Evolutionary conservation across 2,888 invertebrate species (phyloP), one percentile per base, ranked within the genome.

Genomic region (Drosophila birchii): DNA sequence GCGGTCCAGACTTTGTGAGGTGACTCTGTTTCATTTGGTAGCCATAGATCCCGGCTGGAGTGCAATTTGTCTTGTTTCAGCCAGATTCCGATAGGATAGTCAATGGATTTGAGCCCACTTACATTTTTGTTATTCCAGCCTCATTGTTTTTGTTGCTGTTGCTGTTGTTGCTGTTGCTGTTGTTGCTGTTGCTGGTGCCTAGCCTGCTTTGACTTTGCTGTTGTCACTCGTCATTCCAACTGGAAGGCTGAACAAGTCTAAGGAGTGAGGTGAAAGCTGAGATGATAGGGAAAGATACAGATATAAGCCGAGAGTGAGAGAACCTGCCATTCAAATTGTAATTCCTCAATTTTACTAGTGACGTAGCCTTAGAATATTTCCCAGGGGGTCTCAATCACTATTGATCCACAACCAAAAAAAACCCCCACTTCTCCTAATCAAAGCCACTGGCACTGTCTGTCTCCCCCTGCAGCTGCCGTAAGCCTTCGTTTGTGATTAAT

Each of bases 1-100:
- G 9, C 59, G 23, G 51, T 36, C 57, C 44, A 51, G 62, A 64
- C 72, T 62, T 59, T 47, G 39, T 53, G 53, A 47, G 44, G 54
- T 39, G 60, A 61, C 75, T 76, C 77, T 77, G 86, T 80, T 89
- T 77, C 87, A 86, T 78, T 88, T 83, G 80, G 77, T 58, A 86
- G 80, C 81, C 79, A 81, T 85, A 81, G 82, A 87, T 87, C 79
- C 81, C 73, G 75, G 70, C 80, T 87, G 83, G 87, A 87, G 88
- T 80, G 90, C 88, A 90, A 91, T 91, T 91, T 91, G 90, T 91
- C 91, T 91, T 89, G 74, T 81, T 81, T 67, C 85, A 79, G 68
- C 67, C 81, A 78, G 83, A 74, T 69, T 76, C 34, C 87, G 79
- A 88, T 80, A 75, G 79, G 43, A 61, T 61, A 61, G 41, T 81